These are phyloP conservation scores for Uria aalge DNA, from an alignment of 2,113 vertebrate species.

Conservation along the genomic window DNA sequence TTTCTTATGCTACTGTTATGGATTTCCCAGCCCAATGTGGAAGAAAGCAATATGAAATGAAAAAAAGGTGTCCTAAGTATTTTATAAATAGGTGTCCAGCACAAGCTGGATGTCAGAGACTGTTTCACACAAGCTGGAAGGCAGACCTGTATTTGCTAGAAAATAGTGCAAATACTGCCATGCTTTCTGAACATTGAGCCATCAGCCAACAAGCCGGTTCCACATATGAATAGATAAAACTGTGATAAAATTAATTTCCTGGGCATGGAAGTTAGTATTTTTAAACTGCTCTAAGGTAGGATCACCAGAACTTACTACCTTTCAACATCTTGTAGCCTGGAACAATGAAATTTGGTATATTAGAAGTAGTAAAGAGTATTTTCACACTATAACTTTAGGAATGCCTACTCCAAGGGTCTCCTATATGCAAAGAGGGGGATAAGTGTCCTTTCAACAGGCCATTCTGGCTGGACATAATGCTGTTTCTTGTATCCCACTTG, in stretches of 20 bases:
- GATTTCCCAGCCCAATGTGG: neutral
- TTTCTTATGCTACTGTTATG: neutral
- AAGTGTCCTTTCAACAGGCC: accelerated
- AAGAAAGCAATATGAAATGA: neutral
- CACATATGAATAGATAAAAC: neutral
- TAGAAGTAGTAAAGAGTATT: neutral
- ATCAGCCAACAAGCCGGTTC: neutral
- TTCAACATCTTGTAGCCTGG: neutral
- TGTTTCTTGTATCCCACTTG: neutral
- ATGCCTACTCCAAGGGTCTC: neutral
- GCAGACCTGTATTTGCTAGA: neutral
- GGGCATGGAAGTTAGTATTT: neutral
- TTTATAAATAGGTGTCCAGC: neutral
- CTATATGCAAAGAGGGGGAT: neutral
- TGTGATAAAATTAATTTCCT: neutral
- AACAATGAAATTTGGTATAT: neutral
- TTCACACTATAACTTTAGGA: neutral
- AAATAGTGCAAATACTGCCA: neutral
- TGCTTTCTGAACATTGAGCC: neutral
- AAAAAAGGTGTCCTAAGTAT: neutral
- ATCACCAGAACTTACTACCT: neutral
- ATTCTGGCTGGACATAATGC: accelerated
- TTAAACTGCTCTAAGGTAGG: neutral
- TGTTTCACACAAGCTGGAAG: neutral
- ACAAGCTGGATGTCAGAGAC: neutral